These are phyloP conservation scores for Megaceryle maxima DNA, from an alignment of 2,113 vertebrate species.

Conservation along the genomic window DNA sequence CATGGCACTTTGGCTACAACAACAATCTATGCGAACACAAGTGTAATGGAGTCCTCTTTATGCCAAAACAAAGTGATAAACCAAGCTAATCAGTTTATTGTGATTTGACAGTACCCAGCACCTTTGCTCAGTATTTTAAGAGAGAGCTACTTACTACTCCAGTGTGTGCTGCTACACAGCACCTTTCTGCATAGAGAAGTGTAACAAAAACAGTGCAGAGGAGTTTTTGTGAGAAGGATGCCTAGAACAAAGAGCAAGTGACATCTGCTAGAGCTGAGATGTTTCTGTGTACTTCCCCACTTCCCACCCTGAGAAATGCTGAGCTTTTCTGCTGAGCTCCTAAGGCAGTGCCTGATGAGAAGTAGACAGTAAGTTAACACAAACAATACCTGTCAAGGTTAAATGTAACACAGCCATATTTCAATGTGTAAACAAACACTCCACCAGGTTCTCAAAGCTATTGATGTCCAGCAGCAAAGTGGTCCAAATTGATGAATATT, in stretches of 20 bases:
- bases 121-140: not conserved
- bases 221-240: not conserved
- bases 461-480: not conserved
- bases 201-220: not conserved
- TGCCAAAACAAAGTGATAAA: not conserved
- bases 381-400: not conserved
- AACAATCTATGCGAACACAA: not conserved
- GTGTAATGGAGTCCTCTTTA: not conserved
- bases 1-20: not conserved
- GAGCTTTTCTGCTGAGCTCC: not conserved
- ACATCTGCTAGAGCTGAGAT: not conserved
- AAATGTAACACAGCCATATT: not conserved
- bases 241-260: not conserved
- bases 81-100: not conserved
- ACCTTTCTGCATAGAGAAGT: not conserved
- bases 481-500: not conserved
- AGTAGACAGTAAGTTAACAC: not conserved
- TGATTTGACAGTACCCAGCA: fast-evolving
- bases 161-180: not conserved
- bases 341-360: fast-evolving
- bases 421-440: not conserved
- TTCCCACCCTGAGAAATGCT: not conserved
- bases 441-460: not conserved
- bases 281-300: not conserved
- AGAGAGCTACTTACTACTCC: not conserved